A percentile compares a stretch with the other conserved stretches of the same genome.
These are phyloP conservation scores for Talpa occidentalis DNA, from an alignment of 2,113 vertebrate species.

Conservation along the genomic window DNA sequence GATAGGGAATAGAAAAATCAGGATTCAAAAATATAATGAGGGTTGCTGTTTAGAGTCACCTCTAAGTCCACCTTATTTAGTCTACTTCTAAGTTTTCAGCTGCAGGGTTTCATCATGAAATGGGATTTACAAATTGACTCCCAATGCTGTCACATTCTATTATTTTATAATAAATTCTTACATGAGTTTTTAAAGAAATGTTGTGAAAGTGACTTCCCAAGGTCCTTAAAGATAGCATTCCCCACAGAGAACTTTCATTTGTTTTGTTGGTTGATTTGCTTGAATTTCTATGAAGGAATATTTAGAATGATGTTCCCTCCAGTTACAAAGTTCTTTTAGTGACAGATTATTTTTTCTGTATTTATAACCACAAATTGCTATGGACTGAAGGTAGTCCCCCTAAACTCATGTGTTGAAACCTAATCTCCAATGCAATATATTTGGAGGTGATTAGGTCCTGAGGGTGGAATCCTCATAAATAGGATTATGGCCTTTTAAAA, in stretches of 20 bases:
- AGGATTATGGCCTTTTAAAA: background rate
- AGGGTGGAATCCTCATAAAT: background rate
- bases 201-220: conserved; percentile 19
- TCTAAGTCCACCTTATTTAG: background rate
- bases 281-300: background rate
- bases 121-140: background rate
- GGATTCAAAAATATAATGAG: background rate
- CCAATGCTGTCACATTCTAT: background rate
- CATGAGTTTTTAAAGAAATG: background rate
- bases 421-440: background rate
- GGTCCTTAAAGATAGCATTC: background rate
- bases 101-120: background rate
- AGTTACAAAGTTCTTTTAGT: background rate
- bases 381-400: background rate
- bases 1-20: background rate
- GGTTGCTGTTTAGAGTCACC: background rate
- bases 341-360: background rate
- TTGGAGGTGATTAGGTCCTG: background rate
- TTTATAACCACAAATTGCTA: background rate
- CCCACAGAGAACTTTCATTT: background rate
- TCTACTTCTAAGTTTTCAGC: background rate
- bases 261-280: background rate
- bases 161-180: conserved; percentile 46
- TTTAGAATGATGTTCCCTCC: background rate
- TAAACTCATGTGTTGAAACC: background rate